Conservation (phyloP, 2,113 vertebrate species). For the Odontesthes bonariensis region DNA sequence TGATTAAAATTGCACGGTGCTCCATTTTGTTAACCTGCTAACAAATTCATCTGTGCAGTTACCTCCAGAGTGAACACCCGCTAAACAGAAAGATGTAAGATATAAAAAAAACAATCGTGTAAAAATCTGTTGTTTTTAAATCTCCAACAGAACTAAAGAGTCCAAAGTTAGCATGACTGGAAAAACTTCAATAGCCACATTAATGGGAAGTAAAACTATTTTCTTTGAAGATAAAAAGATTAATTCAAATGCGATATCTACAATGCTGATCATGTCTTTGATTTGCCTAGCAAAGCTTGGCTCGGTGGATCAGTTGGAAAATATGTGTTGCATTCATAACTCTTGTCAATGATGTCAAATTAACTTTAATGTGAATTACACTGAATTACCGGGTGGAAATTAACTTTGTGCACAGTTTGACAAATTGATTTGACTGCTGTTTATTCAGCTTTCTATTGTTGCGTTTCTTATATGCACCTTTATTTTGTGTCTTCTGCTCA, state of each 20-base stretch:
- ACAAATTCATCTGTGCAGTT: no score
- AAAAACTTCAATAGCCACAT: neutral
- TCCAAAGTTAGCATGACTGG: no score
- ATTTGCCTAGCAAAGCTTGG: slow-evolving; percentile 4
- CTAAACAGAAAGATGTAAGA: no score
- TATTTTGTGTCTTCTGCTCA: slow-evolving; percentile 48
- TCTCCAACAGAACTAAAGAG: no score
- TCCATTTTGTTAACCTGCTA: no score
- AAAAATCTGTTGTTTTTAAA: no score
- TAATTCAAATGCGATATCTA: slow-evolving; percentile 3
- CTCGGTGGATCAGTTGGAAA: neutral
- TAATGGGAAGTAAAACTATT: neutral
- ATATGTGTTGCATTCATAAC: slow-evolving; percentile 7
- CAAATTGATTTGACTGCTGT: slow-evolving; percentile 18
- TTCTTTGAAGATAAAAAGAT: neutral
- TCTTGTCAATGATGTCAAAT: neutral
- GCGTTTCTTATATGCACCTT: slow-evolving; percentile 62
- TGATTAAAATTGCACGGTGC: no score
- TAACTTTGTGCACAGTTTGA: slow-evolving; percentile 12
- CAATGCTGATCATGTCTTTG: slow-evolving; percentile 21
- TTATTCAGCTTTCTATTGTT: slow-evolving; percentile 21
- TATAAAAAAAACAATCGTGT: no score
- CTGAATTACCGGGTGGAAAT: slow-evolving; percentile 24
- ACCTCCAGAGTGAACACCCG: no score
- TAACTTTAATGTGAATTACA: slow-evolving; percentile 23